Conservation (phyloP, 2,113 vertebrate species). For the Melanerpes formicivorus region DNA sequence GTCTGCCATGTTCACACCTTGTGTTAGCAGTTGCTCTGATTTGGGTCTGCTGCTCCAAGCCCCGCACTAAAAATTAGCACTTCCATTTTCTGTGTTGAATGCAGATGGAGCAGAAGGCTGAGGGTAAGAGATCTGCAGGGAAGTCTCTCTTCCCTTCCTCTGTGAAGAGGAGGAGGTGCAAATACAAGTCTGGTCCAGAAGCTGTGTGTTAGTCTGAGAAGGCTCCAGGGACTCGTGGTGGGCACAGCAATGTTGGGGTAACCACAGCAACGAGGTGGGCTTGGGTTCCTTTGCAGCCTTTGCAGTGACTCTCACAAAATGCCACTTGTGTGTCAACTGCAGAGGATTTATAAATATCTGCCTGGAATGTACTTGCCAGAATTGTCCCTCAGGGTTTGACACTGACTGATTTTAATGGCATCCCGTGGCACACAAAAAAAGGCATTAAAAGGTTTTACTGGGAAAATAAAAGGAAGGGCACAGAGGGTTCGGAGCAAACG, state of each 20-base stretch:
- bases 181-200: slow-evolving; percentile 9
- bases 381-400: background rate
- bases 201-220: background rate
- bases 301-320: background rate
- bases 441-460: background rate
- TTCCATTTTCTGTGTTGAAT: background rate
- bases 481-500: background rate
- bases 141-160: background rate
- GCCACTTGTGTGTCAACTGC: background rate
- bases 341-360: background rate
- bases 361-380: background rate
- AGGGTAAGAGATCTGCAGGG: background rate
- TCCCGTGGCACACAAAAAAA: background rate
- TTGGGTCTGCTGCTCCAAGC: slow-evolving; percentile 22
- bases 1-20: slow-evolving; percentile 32
- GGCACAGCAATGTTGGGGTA: slow-evolving; percentile 20
- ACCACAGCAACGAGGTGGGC: slow-evolving; percentile 48
- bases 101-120: slow-evolving; percentile 29
- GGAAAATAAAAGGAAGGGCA: background rate
- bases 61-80: background rate
- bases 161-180: slow-evolving; percentile 43
- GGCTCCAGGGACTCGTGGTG: slow-evolving; percentile 10
- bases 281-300: background rate
- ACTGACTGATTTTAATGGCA: background rate
- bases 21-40: slow-evolving; percentile 40